Conservation (phyloP, 2,888 invertebrate species). For the Euplexia lucipara region DNA sequence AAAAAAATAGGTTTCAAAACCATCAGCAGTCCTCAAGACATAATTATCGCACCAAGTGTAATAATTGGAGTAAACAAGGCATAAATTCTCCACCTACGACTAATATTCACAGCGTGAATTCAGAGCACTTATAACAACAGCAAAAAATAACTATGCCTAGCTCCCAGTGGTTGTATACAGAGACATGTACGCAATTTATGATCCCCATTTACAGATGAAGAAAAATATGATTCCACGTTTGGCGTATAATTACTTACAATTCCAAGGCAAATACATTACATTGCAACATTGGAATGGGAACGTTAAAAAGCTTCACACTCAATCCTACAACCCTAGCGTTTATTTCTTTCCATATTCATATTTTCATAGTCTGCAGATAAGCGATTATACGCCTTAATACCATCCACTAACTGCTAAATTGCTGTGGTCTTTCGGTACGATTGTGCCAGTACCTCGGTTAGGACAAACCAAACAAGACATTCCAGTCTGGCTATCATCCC, state of each 20-base stretch:
- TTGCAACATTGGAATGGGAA: constrained; percentile 51
- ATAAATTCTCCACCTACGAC: constrained; percentile 45
- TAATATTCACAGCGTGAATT: constrained; percentile 49
- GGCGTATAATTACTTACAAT: constrained; percentile 56
- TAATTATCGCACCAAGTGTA: constrained; percentile 48
- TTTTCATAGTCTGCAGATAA: constrained; percentile 17
- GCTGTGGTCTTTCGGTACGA: constrained; percentile 1
- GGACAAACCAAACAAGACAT: constrained; percentile 55
- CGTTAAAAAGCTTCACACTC: constrained; percentile 61
- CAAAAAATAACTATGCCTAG: constrained; percentile 42
- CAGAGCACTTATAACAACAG: constrained; percentile 22
- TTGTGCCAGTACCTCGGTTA: constrained; percentile 34
- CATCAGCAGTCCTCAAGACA: constrained; percentile 22
- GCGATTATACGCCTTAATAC: constrained; percentile 33
- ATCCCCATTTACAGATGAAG: constrained; percentile 45
- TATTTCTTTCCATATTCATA: constrained; percentile 52
- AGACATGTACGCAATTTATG: constrained; percentile 52
- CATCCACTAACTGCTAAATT: constrained; percentile 8
- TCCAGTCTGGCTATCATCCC: constrained; percentile 59
- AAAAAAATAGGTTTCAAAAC: constrained; percentile 33
- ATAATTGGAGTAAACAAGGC: constrained; percentile 46
- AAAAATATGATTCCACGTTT: constrained; percentile 58
- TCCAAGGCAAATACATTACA: constrained; percentile 48
- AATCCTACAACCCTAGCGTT: constrained; percentile 48
- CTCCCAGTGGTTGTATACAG: constrained; percentile 15